A percentile compares a stretch with the other conserved stretches of the same genome.
Evolutionary conservation across 92 coral and sea anemone genomes (phyloP).

Genomic region (Zoanthus sansibaricus): DNA sequence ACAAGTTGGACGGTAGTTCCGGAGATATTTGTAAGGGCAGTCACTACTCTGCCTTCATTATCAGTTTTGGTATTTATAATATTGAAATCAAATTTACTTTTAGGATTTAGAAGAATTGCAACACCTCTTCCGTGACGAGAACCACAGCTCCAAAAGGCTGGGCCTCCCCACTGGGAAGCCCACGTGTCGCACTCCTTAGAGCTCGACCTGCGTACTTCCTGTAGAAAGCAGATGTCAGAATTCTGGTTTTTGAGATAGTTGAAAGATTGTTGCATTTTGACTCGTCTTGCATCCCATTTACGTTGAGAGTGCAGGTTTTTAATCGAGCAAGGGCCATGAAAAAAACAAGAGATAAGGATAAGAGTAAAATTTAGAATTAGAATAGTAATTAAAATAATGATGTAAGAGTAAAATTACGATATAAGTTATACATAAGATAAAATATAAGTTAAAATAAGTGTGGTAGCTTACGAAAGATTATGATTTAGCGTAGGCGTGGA

Average conservation of each 20-base stretch:
- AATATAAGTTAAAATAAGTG: neutral
- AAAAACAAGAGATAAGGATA: neutral
- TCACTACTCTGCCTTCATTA: too few relatives aligned
- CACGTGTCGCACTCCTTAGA: neutral
- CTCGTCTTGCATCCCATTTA: slow-evolving; percentile 19
- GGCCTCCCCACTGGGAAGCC: slow-evolving; percentile 17
- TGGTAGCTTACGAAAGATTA: neutral
- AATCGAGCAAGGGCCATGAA: neutral
- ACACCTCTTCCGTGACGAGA: slow-evolving; percentile 15
- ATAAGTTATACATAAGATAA: too few relatives aligned
- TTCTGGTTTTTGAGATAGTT: neutral
- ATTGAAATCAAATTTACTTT: neutral
- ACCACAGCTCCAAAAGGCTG: slow-evolving; percentile 25
- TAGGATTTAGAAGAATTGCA: slow-evolving; percentile 1
- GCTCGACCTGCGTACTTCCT: neutral
- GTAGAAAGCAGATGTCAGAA: slow-evolving; percentile 24
- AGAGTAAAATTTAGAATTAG: too few relatives aligned
- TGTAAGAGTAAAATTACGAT: too few relatives aligned
- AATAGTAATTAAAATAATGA: too few relatives aligned
- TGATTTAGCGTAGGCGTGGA: neutral
- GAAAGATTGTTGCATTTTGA: neutral
- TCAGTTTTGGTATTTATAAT: neutral
- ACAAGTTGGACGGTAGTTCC: too few relatives aligned
- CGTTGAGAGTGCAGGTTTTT: neutral
- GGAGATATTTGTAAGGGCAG: too few relatives aligned